Evolutionary conservation across 2,113 vertebrate genomes (phyloP).

Genomic region (Bambusicola thoracicus): DNA sequence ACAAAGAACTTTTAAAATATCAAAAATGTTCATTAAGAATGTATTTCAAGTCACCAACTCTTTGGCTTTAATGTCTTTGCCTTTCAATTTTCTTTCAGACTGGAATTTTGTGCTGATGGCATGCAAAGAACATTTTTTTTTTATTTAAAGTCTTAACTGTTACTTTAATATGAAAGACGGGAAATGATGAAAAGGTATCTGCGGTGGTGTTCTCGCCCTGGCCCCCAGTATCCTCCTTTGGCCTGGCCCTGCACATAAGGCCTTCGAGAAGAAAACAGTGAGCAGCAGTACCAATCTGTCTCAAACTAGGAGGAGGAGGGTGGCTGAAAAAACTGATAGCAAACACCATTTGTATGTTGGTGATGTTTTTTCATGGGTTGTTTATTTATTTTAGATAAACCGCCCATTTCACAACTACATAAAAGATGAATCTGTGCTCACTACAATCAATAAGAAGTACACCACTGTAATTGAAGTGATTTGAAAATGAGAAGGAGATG

Average conservation of each 20-base stretch:
- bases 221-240: background rate
- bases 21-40: background rate
- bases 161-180: background rate
- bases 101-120: background rate
- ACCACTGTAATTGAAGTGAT: background rate
- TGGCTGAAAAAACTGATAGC: background rate
- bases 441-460: background rate
- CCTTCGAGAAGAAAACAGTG: background rate
- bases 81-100: background rate
- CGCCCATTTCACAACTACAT: background rate
- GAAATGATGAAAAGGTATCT: background rate
- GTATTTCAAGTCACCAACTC: fast-evolving
- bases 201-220: too few relatives aligned
- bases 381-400: background rate
- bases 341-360: fast-evolving
- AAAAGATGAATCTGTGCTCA: background rate
- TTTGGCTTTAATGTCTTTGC: background rate
- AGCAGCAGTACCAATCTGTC: background rate
- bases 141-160: background rate
- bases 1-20: background rate
- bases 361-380: background rate
- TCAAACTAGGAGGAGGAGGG: background rate
- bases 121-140: background rate
- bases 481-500: background rate
- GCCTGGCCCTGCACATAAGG: background rate